These are phyloP conservation scores for Sebastes kiyomatsui DNA, from an alignment of 2,797 vertebrate species.

Conservation along the genomic window DNA sequence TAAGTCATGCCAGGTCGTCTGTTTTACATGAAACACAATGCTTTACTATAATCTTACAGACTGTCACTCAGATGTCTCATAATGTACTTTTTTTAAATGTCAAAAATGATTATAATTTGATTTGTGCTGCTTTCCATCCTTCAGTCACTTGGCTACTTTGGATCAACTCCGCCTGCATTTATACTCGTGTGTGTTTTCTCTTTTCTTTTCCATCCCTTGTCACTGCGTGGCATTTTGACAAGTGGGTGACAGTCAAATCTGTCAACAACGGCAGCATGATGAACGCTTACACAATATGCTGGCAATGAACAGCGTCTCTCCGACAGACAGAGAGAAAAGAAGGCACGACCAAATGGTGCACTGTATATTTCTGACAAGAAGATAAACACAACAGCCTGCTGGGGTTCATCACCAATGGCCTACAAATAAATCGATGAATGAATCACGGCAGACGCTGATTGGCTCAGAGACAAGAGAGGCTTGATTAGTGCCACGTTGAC, in stretches of 20 bases:
- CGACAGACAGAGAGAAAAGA: slow-evolving; percentile 52
- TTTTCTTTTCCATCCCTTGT: slow-evolving; percentile 40
- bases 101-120: slow-evolving; percentile 23
- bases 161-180: slow-evolving; percentile 39
- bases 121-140: slow-evolving; percentile 9
- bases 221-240: slow-evolving; percentile 70
- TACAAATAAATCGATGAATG: slow-evolving; percentile 57
- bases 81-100: slow-evolving; percentile 38
- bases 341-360: slow-evolving; percentile 47
- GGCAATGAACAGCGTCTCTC: slow-evolving; percentile 54
- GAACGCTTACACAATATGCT: slow-evolving; percentile 73
- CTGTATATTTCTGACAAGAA: slow-evolving; percentile 45
- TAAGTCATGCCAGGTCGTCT: not conserved
- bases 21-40: not conserved
- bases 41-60: not conserved
- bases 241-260: slow-evolving; percentile 70
- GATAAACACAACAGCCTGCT: slow-evolving; percentile 50
- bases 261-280: slow-evolving; percentile 64
- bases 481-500: slow-evolving; percentile 51
- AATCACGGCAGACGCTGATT: slow-evolving; percentile 46
- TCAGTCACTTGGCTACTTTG: slow-evolving; percentile 29
- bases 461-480: slow-evolving; percentile 35
- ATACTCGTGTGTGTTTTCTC: not conserved
- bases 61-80: not conserved
- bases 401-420: slow-evolving; percentile 41